These are phyloP conservation scores for Drosophila nr. perissopoda DNA, from an alignment of 2,888 invertebrate species.

Conservation along the genomic window DNA sequence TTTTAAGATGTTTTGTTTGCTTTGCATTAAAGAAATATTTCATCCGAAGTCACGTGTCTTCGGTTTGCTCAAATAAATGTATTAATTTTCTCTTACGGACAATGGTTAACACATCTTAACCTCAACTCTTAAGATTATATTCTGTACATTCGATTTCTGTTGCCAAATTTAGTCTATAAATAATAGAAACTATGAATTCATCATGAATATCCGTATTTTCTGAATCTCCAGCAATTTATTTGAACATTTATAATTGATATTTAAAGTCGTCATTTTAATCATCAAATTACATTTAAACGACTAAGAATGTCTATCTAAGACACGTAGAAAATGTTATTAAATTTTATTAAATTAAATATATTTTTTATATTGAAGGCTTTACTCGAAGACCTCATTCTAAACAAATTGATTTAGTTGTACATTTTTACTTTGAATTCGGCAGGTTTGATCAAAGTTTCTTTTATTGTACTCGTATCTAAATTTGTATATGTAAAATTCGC, in stretches of 20 bases:
- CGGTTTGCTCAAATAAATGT: neutral
- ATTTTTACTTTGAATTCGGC: neutral
- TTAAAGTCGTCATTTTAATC: neutral
- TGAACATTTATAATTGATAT: neutral
- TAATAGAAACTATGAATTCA: too few species aligned
- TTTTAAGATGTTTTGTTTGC: conserved; percentile 32
- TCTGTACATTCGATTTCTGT: neutral
- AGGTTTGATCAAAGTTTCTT: neutral
- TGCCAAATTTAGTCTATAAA: too few species aligned
- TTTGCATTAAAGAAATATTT: conserved; percentile 34
- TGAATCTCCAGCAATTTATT: neutral
- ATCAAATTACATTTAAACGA: neutral
- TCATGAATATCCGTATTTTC: neutral
- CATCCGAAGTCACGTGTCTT: conserved; percentile 35
- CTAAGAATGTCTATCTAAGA: neutral
- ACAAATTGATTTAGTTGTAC: neutral
- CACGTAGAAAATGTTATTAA: neutral
- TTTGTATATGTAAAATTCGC: conserved; percentile 21
- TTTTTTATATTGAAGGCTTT: neutral
- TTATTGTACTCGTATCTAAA: neutral
- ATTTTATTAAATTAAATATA: neutral
- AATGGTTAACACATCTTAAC: neutral
- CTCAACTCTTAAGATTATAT: neutral
- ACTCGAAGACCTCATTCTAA: neutral
- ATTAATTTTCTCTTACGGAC: neutral